Conservation (phyloP, 2,888 invertebrate genomes). For the Anaspis maculata region DNA sequence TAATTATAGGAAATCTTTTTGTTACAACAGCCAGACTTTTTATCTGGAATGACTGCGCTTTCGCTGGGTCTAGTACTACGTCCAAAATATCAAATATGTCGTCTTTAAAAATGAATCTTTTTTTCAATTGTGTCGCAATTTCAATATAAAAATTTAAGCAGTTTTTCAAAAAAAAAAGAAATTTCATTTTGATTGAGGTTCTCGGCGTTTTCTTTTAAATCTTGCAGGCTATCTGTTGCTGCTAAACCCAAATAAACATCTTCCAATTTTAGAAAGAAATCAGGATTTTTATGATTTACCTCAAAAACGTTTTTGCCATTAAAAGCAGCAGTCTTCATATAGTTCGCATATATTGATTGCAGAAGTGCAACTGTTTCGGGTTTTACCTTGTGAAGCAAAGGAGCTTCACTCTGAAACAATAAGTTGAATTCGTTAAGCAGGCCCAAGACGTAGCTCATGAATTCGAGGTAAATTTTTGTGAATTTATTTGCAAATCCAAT, state of each 20-base stretch:
- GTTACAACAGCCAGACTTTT: slow-evolving; percentile 12
- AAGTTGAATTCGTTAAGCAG: slow-evolving; percentile 22
- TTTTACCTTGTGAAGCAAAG: slow-evolving; percentile 16
- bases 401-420: slow-evolving; percentile 21
- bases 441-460: slow-evolving; percentile 21
- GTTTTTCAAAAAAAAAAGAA: slow-evolving; percentile 5
- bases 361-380: slow-evolving; percentile 12
- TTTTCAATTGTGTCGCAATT: slow-evolving; percentile 8
- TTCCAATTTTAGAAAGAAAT: slow-evolving; percentile 2
- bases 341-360: slow-evolving; percentile 2
- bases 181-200: slow-evolving; percentile 1
- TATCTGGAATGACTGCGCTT: slow-evolving; percentile 12
- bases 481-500: slow-evolving; percentile 17
- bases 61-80: slow-evolving; percentile 12
- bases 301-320: not conserved
- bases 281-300: slow-evolving; percentile 4
- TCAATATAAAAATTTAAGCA: slow-evolving; percentile 11
- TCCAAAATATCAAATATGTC: slow-evolving; percentile 15
- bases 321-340: slow-evolving; percentile 1
- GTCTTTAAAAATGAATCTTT: slow-evolving; percentile 15
- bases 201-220: slow-evolving; percentile 1
- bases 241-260: slow-evolving; percentile 7
- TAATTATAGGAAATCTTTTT: slow-evolving; percentile 16
- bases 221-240: slow-evolving; percentile 2
- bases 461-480: slow-evolving; percentile 23